These are phyloP conservation scores for Spilarctia lutea DNA, from an alignment of 2,888 invertebrate species.

Conservation along the genomic window DNA sequence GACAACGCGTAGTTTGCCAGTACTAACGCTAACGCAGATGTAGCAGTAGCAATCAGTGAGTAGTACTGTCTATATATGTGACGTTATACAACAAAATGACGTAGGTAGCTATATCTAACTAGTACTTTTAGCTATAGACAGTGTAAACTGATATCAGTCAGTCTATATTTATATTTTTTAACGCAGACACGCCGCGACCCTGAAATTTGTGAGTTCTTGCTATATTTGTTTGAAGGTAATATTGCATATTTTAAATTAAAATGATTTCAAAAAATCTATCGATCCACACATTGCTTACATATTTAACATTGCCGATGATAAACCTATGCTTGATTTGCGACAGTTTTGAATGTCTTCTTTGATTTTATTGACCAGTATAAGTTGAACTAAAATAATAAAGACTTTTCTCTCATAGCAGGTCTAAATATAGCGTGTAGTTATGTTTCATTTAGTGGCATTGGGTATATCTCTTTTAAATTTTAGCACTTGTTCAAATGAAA, in stretches of 20 bases:
- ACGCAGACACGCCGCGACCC: background rate
- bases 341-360: no score
- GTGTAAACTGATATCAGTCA: conserved; percentile 5
- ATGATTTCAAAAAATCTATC: background rate
- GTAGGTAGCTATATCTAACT: no score
- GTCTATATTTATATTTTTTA: conserved; percentile 5
- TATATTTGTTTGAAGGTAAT: background rate
- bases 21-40: no score
- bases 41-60: no score
- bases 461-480: background rate
- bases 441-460: no score
- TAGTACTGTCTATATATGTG: background rate
- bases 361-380: background rate
- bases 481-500: background rate
- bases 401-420: background rate
- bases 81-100: background rate
- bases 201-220: background rate
- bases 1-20: no score
- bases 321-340: no score
- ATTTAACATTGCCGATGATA: background rate
- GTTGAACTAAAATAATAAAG: background rate
- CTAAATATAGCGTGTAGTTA: no score
- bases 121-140: background rate
- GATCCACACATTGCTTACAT: background rate
- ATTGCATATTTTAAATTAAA: background rate